Percentiles rank a stretch among this genome's conserved stretches.
Evolutionary conservation across 2,113 vertebrate species (phyloP).

Genomic region (Thamnaconus septentrionalis): DNA sequence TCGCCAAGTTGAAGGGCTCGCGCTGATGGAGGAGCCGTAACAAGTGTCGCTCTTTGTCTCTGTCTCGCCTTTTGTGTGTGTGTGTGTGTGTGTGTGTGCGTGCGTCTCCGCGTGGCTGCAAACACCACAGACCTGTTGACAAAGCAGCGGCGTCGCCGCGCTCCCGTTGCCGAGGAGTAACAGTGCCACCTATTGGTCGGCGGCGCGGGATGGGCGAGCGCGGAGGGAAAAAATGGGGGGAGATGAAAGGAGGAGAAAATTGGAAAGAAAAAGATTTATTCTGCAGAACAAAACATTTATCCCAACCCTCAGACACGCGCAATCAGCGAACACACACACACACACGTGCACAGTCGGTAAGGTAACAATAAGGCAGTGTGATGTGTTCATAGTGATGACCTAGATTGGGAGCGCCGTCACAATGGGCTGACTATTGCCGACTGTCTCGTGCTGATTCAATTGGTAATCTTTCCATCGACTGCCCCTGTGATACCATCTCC

Average conservation of each 20-base stretch:
- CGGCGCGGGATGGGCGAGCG: background rate
- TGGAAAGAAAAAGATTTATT: conserved; percentile 2
- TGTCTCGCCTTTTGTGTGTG: conserved; percentile 2
- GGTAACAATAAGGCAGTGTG: conserved; percentile 36
- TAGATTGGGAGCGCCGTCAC: conserved; percentile 55
- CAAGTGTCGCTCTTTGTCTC: conserved; percentile 42
- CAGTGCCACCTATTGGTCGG: conserved; percentile 68
- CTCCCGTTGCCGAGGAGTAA: conserved; percentile 43
- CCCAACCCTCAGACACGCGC: background rate
- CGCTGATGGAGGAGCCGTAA: conserved; percentile 13
- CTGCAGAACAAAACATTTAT: conserved; percentile 11
- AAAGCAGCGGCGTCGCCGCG: conserved; percentile 21
- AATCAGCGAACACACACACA: conserved; percentile 10
- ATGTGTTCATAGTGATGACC: conserved; percentile 54
- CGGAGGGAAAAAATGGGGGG: background rate
- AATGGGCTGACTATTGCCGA: conserved; percentile 61
- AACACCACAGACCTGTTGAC: conserved; percentile 66
- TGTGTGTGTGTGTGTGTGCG: background rate
- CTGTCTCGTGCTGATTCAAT: conserved; percentile 67
- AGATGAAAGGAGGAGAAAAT: background rate
- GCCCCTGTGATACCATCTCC: conserved; percentile 59
- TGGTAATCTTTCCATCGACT: conserved; percentile 69
- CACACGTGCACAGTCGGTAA: conserved; percentile 23
- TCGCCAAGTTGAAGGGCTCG: too few relatives aligned
- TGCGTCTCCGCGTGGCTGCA: too few relatives aligned